Evolutionary conservation across 2,888 invertebrate species (phyloP).

Genomic region (Thelaira solivaga): DNA sequence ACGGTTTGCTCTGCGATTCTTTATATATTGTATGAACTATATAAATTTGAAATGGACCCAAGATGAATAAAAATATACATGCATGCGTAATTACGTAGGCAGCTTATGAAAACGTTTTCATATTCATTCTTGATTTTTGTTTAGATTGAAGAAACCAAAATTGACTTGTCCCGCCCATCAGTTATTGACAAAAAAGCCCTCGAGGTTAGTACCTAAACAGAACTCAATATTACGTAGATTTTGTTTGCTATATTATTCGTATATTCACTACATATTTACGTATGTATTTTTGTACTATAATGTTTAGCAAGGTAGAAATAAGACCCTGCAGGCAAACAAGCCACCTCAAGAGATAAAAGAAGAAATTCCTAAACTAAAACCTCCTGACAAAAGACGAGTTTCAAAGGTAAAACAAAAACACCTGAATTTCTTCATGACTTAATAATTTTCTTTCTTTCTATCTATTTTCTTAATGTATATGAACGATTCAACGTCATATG

Average conservation of each 20-base stretch:
- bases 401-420: conserved; percentile 71
- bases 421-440: not conserved
- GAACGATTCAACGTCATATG: no score
- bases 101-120: not conserved
- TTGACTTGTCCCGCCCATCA: conserved; percentile 72
- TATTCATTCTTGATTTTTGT: not conserved
- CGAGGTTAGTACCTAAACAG: conserved; percentile 68
- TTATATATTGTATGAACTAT: no score
- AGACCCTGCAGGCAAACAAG: conserved; percentile 72
- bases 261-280: not conserved
- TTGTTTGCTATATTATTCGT: no score
- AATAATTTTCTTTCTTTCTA: not conserved
- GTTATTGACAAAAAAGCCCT: conserved; percentile 71
- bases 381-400: conserved; percentile 76
- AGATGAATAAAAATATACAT: not conserved
- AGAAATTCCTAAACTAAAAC: conserved; percentile 81
- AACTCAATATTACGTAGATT: no score
- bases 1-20: no score
- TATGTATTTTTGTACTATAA: not conserved
- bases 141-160: conserved; percentile 68
- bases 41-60: no score
- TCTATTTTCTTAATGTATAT: no score
- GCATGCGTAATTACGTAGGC: not conserved
- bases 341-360: conserved; percentile 79
- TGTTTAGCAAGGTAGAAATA: conserved; percentile 67